phyloP scores from a whole-genome alignment of 2,888 invertebrate genomes.

The Aphodius granarius region DNA sequence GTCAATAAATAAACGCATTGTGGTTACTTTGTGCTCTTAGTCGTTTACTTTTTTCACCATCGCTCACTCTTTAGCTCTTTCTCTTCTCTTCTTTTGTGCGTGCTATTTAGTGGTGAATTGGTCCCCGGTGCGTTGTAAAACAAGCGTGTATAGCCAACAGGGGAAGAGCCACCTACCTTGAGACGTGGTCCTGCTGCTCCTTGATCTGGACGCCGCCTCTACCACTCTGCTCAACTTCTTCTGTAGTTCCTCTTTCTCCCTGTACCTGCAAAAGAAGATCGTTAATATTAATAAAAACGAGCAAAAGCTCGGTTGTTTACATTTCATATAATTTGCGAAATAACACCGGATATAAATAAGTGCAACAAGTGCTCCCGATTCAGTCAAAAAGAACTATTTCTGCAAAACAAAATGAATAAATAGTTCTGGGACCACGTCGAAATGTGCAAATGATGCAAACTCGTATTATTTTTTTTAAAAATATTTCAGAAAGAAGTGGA shows the following conservation, averaged over 20 bases:
- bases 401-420: too few relatives aligned
- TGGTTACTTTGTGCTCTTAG: constrained; percentile 17
- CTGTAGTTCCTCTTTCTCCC: constrained; percentile 56
- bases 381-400: too few relatives aligned
- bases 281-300: background rate
- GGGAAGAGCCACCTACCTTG: constrained; percentile 31
- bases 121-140: constrained; percentile 22
- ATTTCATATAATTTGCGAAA: too few relatives aligned
- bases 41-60: background rate
- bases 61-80: background rate
- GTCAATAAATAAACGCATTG: constrained; percentile 24
- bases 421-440: too few relatives aligned
- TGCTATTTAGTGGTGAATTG: constrained; percentile 20
- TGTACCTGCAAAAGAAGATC: constrained; percentile 51
- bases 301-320: too few relatives aligned
- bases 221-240: constrained; percentile 55
- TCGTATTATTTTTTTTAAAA: too few relatives aligned
- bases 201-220: constrained; percentile 38
- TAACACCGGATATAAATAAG: too few relatives aligned
- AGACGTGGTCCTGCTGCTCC: constrained; percentile 32
- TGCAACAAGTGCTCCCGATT: too few relatives aligned
- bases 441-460: too few relatives aligned
- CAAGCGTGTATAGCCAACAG: constrained; percentile 8
- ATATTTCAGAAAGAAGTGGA: too few relatives aligned
- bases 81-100: background rate